Percentiles rank a stretch among this genome's conserved stretches.
Conservation (phyloP, 2,113 vertebrate genomes). For the Daboia siamensis region DNA sequence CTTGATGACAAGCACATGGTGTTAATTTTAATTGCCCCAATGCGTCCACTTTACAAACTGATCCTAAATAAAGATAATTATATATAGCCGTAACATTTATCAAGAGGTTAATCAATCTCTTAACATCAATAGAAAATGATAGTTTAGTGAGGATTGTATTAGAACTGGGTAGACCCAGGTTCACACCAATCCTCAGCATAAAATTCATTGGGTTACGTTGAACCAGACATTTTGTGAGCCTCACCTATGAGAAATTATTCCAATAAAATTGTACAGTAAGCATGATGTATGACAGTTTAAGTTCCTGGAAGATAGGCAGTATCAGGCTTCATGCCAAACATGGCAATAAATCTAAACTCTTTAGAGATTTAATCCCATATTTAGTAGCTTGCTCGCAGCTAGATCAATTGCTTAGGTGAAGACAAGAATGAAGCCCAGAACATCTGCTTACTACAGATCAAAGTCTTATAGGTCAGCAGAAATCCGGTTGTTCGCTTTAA, state of each 20-base stretch:
- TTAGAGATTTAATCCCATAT: neutral
- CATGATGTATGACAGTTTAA: neutral
- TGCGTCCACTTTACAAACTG: neutral
- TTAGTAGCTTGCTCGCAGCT: neutral
- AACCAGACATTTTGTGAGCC: neutral
- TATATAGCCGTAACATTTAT: neutral
- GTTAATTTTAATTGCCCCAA: neutral
- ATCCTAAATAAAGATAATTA: neutral
- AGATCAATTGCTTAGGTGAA: neutral
- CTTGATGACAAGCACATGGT: neutral
- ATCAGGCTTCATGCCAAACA: neutral
- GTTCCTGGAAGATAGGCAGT: neutral
- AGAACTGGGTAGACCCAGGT: neutral
- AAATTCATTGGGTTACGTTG: neutral
- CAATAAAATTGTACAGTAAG: neutral
- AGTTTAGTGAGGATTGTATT: neutral
- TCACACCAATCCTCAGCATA: neutral
- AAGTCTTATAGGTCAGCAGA: neutral
- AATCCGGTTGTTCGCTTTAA: neutral
- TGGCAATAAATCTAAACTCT: neutral
- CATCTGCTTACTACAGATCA: neutral
- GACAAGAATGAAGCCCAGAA: neutral
- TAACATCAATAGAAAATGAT: neutral
- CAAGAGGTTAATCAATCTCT: neutral
- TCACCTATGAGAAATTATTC: neutral